Evolutionary conservation across 1,140 invertebrate species (phyloP).

Genomic region (Helicoverpa zea): DNA sequence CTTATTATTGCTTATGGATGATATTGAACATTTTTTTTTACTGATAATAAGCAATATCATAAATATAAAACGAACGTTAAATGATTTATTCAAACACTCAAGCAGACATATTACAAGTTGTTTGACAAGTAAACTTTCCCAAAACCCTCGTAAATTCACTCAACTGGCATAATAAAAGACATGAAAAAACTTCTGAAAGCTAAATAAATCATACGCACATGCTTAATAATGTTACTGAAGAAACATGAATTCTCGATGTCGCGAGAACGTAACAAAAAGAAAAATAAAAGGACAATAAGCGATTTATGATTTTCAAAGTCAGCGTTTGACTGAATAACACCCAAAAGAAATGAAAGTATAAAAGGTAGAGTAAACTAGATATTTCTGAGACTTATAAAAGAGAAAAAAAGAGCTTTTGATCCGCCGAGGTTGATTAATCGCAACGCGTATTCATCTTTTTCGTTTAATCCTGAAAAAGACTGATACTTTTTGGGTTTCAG

Average conservation of each 20-base stretch:
- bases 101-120: not conserved
- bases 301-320: conserved; percentile 27
- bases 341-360: not conserved
- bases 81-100: too few species aligned
- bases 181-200: not conserved
- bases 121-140: not conserved
- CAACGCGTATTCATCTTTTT: not conserved
- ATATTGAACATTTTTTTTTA: too few species aligned
- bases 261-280: conserved; percentile 16
- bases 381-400: conserved; percentile 10
- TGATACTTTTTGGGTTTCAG: conserved; percentile 3
- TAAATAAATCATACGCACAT: conserved; percentile 39
- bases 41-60: too few species aligned
- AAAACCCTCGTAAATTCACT: not conserved
- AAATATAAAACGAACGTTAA: too few species aligned
- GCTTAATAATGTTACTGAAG: conserved; percentile 31
- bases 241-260: conserved; percentile 37
- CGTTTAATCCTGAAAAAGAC: not conserved
- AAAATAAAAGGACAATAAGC: conserved; percentile 41
- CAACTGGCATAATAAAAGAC: not conserved
- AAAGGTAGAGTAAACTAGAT: conserved; percentile 24
- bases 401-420: conserved; percentile 12
- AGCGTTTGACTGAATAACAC: conserved; percentile 21
- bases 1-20: not conserved
- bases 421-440: conserved; percentile 22